Base-by-base conservation (phyloP, 2,113 vertebrate species). In the Lophochroa leadbeateri region DNA sequence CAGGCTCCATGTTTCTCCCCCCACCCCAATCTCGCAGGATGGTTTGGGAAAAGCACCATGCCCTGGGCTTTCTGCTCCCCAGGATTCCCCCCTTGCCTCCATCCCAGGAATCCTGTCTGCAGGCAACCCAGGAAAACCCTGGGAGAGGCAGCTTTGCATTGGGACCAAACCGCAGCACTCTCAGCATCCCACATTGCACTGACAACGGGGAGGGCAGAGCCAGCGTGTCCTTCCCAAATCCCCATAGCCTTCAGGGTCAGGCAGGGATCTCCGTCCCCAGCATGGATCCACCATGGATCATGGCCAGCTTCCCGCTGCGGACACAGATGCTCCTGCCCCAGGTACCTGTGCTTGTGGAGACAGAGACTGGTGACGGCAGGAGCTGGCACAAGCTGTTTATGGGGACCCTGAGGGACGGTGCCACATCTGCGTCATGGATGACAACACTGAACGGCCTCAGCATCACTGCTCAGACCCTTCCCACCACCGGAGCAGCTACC, bases 321-420 rank as follows among this genome's bases (percentile, higher is more conserved):
- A 72, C 83, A 67, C 94, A 95, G 91, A 90, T 2, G 77, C 88
- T 92, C 35, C 72, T 16, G 37, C 92, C 83, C 85, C 86, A 57
- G 85, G 92, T 72, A 57, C 86, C 80, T 20, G 78, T 8, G 10
- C 65, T 71, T 29, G 58, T 0, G 8, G 88, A 88, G 78, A 5
- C 70, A 16, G 92, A 88, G 75, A 58, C 61, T 47, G 12, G 6
- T 6, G 24, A 67, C 16, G 13, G 91, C 72, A 65, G 93, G 79
- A 71, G 76, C 86, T 65, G 91, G 93, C 91, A 43, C 89, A 33
- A 61, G 91, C 74, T 39, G 69, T 13, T 35, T 12, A 52, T 0
- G 17, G 86, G 63, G 86, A 64, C 86, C 86, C 80, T 31, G 6
- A 80, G 71, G 89, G 92, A 77, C 2, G 41, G 76, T 50, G 86